A percentile compares a stretch with the other conserved stretches of the same genome.
Evolutionary conservation across 2,113 vertebrate species (phyloP).

Genomic region (Motacilla tschutschensis): DNA sequence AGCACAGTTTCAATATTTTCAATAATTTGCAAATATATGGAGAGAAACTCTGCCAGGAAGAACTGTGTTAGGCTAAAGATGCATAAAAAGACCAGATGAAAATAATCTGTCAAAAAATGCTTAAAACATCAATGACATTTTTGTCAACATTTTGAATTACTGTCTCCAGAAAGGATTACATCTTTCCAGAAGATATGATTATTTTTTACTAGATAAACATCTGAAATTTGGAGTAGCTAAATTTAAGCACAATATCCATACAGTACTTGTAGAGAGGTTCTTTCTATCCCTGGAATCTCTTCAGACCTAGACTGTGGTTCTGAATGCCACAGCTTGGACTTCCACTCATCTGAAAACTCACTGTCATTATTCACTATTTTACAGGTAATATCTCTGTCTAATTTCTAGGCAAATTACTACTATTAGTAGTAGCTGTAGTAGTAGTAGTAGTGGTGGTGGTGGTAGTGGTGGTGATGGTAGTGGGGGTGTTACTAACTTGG

Average conservation of each 20-base stretch:
- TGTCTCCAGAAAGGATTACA: background rate
- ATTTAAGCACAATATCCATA: background rate
- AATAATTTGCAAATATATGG: constrained; percentile 3
- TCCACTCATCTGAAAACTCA: background rate
- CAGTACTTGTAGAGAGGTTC: background rate
- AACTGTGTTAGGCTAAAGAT: background rate
- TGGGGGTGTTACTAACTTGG: background rate
- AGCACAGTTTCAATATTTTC: background rate
- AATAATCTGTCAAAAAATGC: constrained; percentile 9
- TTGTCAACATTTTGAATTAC: constrained; percentile 14
- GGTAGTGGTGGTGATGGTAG: too few relatives aligned
- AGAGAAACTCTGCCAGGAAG: background rate
- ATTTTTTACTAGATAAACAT: background rate
- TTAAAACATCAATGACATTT: background rate
- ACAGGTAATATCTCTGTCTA: background rate
- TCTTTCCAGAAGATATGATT: background rate
- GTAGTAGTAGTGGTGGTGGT: too few relatives aligned
- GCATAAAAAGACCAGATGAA: background rate
- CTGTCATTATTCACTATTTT: background rate
- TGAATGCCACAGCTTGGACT: background rate
- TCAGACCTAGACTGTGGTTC: background rate
- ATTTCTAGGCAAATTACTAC: background rate
- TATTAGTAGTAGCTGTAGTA: too few relatives aligned
- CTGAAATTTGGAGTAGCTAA: background rate
- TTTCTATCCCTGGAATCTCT: background rate